These are phyloP conservation scores for Kryphioiulus occultus DNA, from an alignment of 2,888 invertebrate genomes.

Conservation along the genomic window DNA sequence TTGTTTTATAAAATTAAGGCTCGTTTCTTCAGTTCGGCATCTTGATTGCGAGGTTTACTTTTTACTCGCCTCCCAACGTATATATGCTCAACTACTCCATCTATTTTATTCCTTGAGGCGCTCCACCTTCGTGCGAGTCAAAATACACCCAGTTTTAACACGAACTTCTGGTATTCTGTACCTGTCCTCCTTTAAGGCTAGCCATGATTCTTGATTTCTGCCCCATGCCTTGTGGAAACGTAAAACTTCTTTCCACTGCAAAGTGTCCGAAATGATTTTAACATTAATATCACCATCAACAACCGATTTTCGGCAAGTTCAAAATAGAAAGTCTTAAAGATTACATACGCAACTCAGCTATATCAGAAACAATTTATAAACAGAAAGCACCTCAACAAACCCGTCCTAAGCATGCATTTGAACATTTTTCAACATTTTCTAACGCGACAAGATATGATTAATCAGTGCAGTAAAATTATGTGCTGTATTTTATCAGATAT, in stretches of 20 bases:
- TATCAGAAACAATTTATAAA: too few relatives aligned
- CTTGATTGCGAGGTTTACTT: slow-evolving; percentile 43
- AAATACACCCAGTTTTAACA: not conserved
- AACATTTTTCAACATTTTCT: too few relatives aligned
- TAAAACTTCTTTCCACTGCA: too few relatives aligned
- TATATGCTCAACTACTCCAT: not conserved
- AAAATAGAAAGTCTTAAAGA: too few relatives aligned
- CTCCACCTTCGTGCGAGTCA: not conserved
- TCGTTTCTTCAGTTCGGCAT: slow-evolving; percentile 44
- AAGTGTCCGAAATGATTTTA: not conserved
- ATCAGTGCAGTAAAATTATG: too few relatives aligned
- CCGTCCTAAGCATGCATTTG: too few relatives aligned
- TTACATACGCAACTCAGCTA: too few relatives aligned
- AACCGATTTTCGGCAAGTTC: too few relatives aligned
- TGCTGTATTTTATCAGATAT: too few relatives aligned
- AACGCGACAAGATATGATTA: too few relatives aligned
- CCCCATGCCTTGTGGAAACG: not conserved
- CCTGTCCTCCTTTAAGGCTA: not conserved
- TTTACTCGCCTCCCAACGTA: not conserved
- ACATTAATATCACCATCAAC: not conserved
- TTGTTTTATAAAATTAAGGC: slow-evolving; percentile 47
- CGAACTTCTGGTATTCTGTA: not conserved
- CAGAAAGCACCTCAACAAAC: too few relatives aligned
- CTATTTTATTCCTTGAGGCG: slow-evolving; percentile 29
- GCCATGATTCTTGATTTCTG: not conserved